phyloP scores from a whole-genome alignment of 2,888 invertebrate species.

The Agrochola lychnidis region DNA sequence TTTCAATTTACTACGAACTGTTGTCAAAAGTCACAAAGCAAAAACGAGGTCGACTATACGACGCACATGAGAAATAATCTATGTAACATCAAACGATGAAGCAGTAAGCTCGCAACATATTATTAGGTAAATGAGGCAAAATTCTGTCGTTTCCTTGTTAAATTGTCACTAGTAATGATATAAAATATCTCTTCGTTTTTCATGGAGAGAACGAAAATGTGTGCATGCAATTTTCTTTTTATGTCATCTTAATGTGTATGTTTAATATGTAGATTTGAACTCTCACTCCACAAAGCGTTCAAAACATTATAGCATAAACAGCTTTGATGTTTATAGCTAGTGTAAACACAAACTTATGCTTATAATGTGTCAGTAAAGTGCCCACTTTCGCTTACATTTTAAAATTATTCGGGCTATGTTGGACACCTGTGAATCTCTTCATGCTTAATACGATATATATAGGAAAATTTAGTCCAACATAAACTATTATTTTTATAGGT shows the following conservation, averaged over 20 bases:
- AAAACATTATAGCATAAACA: too few species aligned
- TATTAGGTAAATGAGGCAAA: conserved; percentile 29
- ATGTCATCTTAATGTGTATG: background rate
- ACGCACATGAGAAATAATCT: background rate
- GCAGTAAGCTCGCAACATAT: conserved; percentile 14
- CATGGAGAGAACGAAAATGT: background rate
- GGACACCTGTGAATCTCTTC: background rate
- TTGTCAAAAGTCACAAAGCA: background rate
- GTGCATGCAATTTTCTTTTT: background rate
- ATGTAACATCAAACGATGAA: conserved; percentile 14
- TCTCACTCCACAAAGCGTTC: background rate
- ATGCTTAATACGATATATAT: background rate
- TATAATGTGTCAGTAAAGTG: background rate
- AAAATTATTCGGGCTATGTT: background rate
- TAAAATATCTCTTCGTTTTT: conserved; percentile 12
- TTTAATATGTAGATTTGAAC: background rate
- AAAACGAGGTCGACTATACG: background rate
- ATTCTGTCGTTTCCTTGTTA: conserved; percentile 10
- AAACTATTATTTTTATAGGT: too few species aligned
- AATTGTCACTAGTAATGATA: conserved; percentile 32
- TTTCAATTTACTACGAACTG: background rate
- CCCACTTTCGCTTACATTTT: background rate
- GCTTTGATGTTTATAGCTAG: background rate
- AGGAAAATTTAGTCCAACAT: background rate
- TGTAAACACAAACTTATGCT: background rate